Percentiles rank a stretch among this genome's conserved stretches.
phyloP scores from a whole-genome alignment of 2,113 vertebrate genomes.

The Macrotis lagotis region DNA sequence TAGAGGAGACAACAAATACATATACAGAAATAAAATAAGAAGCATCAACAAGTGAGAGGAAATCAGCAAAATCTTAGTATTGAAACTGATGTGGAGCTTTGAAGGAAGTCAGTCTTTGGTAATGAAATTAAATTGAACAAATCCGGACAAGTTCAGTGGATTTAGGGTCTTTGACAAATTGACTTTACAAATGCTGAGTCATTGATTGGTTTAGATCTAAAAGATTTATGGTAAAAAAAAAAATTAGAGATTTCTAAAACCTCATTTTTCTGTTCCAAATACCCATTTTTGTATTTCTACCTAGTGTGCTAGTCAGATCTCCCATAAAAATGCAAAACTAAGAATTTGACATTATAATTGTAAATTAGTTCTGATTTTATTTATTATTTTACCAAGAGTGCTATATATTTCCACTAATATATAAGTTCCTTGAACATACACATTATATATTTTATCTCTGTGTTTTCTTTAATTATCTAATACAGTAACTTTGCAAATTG shows the following conservation, averaged over 20 bases:
- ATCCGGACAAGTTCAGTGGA: background rate
- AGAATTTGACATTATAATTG: background rate
- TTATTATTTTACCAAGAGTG: background rate
- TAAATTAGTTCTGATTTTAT: background rate
- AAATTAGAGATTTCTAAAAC: background rate
- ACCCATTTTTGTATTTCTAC: background rate
- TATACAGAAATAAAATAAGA: background rate
- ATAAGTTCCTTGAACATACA: background rate
- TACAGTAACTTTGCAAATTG: background rate
- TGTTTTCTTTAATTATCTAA: background rate
- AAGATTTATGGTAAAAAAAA: background rate
- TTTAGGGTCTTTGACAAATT: background rate
- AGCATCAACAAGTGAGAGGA: background rate
- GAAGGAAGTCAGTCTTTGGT: background rate
- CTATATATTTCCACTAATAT: background rate
- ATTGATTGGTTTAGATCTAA: background rate
- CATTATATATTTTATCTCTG: background rate
- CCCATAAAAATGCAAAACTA: background rate
- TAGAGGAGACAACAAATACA: background rate
- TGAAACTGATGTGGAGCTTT: background rate
- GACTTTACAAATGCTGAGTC: background rate
- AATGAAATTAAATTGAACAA: background rate
- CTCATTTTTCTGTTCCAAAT: background rate
- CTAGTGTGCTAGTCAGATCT: background rate
- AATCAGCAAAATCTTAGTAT: background rate